phyloP scores from a whole-genome alignment of 2,113 vertebrate species.

The Oreochromis niloticus region DNA sequence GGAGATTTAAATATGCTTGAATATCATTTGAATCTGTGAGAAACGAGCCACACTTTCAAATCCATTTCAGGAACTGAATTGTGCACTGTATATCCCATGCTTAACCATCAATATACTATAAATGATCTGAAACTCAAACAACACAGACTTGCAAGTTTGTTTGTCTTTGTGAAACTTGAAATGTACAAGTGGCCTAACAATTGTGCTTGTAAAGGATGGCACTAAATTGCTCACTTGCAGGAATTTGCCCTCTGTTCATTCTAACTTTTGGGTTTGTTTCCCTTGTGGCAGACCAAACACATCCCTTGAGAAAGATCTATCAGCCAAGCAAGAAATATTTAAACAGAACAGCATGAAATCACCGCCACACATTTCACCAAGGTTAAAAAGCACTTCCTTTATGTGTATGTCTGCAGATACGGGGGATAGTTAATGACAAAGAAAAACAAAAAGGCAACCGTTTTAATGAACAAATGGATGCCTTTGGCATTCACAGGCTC shows the following conservation, averaged over 20 bases:
- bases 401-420: not conserved
- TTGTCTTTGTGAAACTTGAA: not conserved
- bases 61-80: not conserved
- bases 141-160: not conserved
- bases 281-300: not conserved
- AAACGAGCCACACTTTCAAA: not conserved
- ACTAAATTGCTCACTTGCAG: not conserved
- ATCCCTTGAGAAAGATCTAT: not conserved
- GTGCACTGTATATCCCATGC: not conserved
- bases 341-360: not conserved
- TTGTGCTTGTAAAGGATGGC: not conserved
- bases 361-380: not conserved
- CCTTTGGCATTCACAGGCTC: conserved; percentile 22
- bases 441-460: not conserved
- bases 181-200: not conserved
- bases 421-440: not conserved
- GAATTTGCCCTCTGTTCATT: not conserved
- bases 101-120: not conserved
- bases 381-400: not conserved
- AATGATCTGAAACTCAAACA: not conserved
- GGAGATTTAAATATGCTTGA: not conserved
- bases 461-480: conserved; percentile 31
- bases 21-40: not conserved
- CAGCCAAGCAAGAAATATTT: not conserved
- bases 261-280: not conserved